Base-by-base conservation (phyloP, 2,888 invertebrate genomes). In the Lasioglossum villosulum region DNA sequence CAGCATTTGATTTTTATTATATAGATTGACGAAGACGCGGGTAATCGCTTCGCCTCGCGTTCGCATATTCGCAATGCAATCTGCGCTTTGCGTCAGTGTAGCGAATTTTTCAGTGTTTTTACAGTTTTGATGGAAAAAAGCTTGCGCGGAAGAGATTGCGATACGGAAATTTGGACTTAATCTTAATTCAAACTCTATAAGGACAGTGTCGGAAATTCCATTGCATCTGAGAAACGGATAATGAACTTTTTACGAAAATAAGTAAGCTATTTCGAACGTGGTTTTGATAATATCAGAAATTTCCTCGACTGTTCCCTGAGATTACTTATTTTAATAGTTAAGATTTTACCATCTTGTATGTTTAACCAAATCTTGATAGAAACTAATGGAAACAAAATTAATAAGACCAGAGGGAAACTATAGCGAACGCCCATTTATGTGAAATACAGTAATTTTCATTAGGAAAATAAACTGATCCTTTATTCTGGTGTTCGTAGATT, bases 61-160 rank as follows among this genome's bases (percentile, higher is more conserved):
- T 56, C 73, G 37, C 37, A 16, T 34, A 68, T 68, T 48, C 66
- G 66, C 23, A 27, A 52, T 16, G 45, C 45, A 70, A 66, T 73
- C 39, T 42, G 59, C 73, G 14, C 80, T 30, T 34, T 8, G 45
- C 23, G 48, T 30, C 30, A 12, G 2, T 42, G 4, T 10, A 23
- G 23, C 39, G 10, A 39, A n/a, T 70, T 39, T 34, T 39, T n/a
- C 12, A 39, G 12, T 14, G n/a, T 23, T 70, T 39, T 39, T 39
- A n/a, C 37, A n/a, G 70, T 39, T 5, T 39, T 14, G 70, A 39
- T 39, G 39, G n/a, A 12, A 70, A 39, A 37, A 70, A 39, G 12
- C 4, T 39, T 39, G n/a, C 14, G 2, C 12, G 14, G 4, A 39
- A 37, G 14, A n/a, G 2, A n/a, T n/a, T n/a, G 12, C 63, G 8